Base-by-base conservation (phyloP, 2,113 vertebrate species). In the Cyanocitta stelleri region DNA sequence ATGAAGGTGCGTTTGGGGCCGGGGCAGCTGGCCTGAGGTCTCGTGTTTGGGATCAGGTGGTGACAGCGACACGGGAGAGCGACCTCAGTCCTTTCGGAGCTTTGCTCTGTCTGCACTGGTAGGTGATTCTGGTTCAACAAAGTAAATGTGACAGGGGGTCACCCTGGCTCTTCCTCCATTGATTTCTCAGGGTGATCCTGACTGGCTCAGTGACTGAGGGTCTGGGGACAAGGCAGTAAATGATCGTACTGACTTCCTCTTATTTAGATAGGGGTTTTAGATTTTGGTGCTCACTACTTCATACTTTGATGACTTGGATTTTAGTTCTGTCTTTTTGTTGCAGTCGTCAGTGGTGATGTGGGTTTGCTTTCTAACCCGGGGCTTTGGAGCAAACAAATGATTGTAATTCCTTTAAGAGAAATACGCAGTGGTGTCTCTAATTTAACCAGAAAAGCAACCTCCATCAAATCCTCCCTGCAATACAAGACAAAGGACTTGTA, bases 1-100 rank as follows among this genome's bases (percentile, higher is more conserved):
- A 0, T 14, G 44, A 48, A 59, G 29, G 21, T 20, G 5, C 0
- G 0, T 58, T 12, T n/a, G 35, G 61, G 44, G 16, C 21, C 0
- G 1, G n/a, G 32, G 48, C 13, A 30, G 20, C 43, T 39, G 35
- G 33, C 16, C 23, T 5, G 62, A 32, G 37, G 32, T 54, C 41
- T 66, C 0, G 0, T 13, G 24, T 76, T 84, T 73, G 75, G 61
- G 71, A 37, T 73, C 63, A 66, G 19, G 30, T 35, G 56, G 27
- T 68, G 68, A 20, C 56, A 35, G 43, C 0, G 4, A 13, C 35
- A 46, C 3, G 1, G 85, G 66, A 48, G 27, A 56, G 43, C 0
- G 5, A 33, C 63, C 27, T 63, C 66, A 24, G 52, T 52, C 61
- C 37, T 43, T 76, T 44, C 49, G 51, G 75, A n/a, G 49, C 49